A percentile compares a stretch with the other conserved stretches of the same genome.
Evolutionary conservation across 2,797 vertebrate genomes (phyloP).

Genomic region (Danio kyathit): DNA sequence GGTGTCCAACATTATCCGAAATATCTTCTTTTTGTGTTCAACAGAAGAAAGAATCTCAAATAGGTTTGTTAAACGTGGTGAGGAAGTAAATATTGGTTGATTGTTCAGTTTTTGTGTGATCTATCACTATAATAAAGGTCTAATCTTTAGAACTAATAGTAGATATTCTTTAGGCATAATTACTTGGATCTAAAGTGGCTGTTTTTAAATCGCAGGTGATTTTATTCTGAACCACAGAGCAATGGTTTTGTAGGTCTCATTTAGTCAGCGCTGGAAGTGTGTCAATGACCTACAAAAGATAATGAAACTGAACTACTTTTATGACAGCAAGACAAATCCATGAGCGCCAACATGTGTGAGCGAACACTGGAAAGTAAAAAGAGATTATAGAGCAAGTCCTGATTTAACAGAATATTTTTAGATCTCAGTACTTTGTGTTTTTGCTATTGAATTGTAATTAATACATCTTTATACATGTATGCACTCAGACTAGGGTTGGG

Average conservation of each 20-base stretch:
- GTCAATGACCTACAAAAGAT: conserved; percentile 61
- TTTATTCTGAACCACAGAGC: background rate
- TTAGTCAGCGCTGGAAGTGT: conserved; percentile 29
- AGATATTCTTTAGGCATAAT: background rate
- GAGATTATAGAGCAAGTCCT: too few relatives aligned
- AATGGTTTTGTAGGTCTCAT: conserved; percentile 43
- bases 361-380: background rate
- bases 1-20: too few relatives aligned
- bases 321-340: conserved; percentile 54
- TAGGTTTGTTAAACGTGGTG: too few relatives aligned
- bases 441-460: too few relatives aligned
- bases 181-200: background rate
- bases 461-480: too few relatives aligned
- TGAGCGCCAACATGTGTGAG: conserved; percentile 15
- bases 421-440: too few relatives aligned
- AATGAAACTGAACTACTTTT: conserved; percentile 69
- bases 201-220: background rate
- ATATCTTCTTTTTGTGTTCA: too few relatives aligned
- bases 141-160: background rate
- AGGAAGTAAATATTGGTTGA: too few relatives aligned
- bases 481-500: too few relatives aligned
- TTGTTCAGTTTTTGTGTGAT: too few relatives aligned
- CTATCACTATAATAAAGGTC: background rate
- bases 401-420: too few relatives aligned
- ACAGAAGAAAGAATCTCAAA: too few relatives aligned